Conservation (phyloP, 2,888 invertebrate genomes). For the Netelia inedita region DNA sequence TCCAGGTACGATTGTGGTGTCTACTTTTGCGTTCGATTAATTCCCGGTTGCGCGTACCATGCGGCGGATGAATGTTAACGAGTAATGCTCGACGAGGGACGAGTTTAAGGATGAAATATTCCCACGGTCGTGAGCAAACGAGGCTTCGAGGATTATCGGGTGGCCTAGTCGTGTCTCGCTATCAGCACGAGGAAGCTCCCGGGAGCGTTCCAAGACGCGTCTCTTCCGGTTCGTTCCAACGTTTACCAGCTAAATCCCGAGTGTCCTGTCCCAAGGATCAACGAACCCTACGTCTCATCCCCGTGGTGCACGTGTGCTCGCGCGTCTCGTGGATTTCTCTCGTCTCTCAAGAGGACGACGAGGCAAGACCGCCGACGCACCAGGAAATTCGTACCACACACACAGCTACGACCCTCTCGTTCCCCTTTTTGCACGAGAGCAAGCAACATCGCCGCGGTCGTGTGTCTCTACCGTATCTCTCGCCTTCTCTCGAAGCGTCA, state of each 20-base stretch:
- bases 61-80: background rate
- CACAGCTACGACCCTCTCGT: constrained; percentile 15
- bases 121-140: constrained; percentile 50
- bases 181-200: constrained; percentile 58
- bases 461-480: constrained; percentile 18
- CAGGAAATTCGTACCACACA: constrained; percentile 60
- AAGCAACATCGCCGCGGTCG: constrained; percentile 7
- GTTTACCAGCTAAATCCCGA: constrained; percentile 14
- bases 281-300: constrained; percentile 40
- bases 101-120: constrained; percentile 41
- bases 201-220: constrained; percentile 22
- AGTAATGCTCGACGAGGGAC: constrained; percentile 21
- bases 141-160: constrained; percentile 31
- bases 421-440: background rate
- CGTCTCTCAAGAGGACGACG: constrained; percentile 1
- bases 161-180: constrained; percentile 43
- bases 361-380: constrained; percentile 49
- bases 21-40: constrained; percentile 42
- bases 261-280: constrained; percentile 53
- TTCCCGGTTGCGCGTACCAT: background rate
- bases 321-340: background rate
- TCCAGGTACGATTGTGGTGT: background rate
- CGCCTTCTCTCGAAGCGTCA: background rate
- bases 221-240: constrained; percentile 62
- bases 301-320: background rate